Evolutionary conservation across 2,888 invertebrate genomes (phyloP), one percentile per base, ranked within the genome.

Genomic region (Hemicrepidius hirtus): DNA sequence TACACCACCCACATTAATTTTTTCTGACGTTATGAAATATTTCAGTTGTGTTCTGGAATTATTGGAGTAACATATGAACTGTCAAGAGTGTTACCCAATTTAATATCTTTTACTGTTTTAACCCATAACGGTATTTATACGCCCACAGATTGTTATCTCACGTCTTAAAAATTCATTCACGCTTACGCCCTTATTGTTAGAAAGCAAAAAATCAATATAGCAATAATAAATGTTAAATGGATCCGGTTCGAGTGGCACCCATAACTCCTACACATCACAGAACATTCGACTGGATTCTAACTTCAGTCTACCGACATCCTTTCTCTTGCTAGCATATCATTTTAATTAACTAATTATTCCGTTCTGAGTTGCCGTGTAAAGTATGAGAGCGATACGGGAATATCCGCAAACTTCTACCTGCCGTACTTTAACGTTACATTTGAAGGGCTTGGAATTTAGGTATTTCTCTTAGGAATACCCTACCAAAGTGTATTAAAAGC

Each of bases 191-290:
- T 37, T 18, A 21, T 49, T 49, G 6, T 46, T 16, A 46, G 20
- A 57, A 57, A 57, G 35, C n/a, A 55, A 55, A 32, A n/a, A 32
- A 55, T 13, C n/a, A 3, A 40, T 13, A 57, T 37, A 53, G 32
- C 28, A 28, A 37, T 37, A 55, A 44, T 57, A 67, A 53, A 57
- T 57, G 57, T 37, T 57, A 57, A 57, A 57, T 20, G 57, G 40
- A 57, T 67, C 66, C 66, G 66, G 66, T 67, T 67, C 32, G 41
- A 44, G 46, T 46, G 65, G 65, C 66, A 57, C 66, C 66, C 35
- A 44, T 7, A 40, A 40, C 66, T n/a, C 66, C 66, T 67, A 67
- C 66, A 57, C 66, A 20, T 12, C 7, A 24, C 13, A 32, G 28
- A 55, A 12, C 57, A 20, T 28, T 37, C 35, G 37, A 40, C 21